Evolutionary conservation across 2,797 vertebrate genomes (phyloP), one percentile per base, ranked within the genome.

Genomic region (Acrossocheilus fasciatus): DNA sequence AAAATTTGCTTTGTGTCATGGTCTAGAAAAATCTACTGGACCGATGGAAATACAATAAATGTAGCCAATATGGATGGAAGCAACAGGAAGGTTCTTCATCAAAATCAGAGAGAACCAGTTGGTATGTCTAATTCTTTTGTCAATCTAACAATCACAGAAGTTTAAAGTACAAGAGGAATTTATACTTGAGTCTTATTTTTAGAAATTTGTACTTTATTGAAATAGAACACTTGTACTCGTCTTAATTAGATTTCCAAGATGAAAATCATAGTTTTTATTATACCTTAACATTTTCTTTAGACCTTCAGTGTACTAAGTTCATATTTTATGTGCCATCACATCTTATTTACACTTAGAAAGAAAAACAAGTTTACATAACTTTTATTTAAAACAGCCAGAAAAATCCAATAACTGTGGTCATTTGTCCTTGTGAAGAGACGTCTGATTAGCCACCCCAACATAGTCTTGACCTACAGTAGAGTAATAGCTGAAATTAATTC

Each of bases 21-120:
- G 39, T 86, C 59, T 88, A 99, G 98, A 74, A 99, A 98, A 92
- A 97, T 99, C 39, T 99, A 98, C 90, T 99, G 98, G 98, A 99
- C 97, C 0, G 98, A 99, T 93, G 98, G 98, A 34, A 99, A 97
- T 92, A 98, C 97, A 77, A 97, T 99, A 92, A 99, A 99, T 93
- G 95, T 98, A 95, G 98, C 98, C 90, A 99, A 98, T 93, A 99
- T 99, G 98, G 98, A 99, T 87, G 98, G 98, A 72, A 98, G 97
- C 92, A 99, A 98, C 92, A 98, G 97, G 94, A 99, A 99, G 92
- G 98, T 99, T 89, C 97, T 99, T 45, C 97, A 97, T 91, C 97
- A 98, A 92, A 99, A 98, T 91, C 98, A 99, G 90, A 98, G 96
- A 91, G 98, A 99, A 86, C 98, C 98, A 88, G 93, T 98, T 90